phyloP scores from a whole-genome alignment of 1,140 invertebrate species.

The Drosophila simulans region DNA sequence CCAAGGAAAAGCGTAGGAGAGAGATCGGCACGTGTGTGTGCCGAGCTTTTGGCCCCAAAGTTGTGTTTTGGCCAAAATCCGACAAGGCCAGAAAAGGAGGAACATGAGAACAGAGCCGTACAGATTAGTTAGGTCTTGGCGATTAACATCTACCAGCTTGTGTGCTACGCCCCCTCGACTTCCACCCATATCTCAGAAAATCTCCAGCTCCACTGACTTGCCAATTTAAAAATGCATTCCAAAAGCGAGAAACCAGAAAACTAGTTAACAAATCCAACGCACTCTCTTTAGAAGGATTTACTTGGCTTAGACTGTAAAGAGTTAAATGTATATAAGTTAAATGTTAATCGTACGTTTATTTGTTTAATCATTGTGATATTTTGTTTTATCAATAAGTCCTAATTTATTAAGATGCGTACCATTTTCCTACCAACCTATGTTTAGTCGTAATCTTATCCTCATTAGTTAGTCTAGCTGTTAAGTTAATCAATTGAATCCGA shows the following conservation, averaged over 20 bases:
- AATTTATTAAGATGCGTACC: conserved; percentile 57
- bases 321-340: conserved; percentile 63
- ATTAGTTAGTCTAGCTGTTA: conserved; percentile 67
- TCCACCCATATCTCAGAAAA: conserved; percentile 4
- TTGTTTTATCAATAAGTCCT: conserved; percentile 67
- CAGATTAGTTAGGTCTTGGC: conserved; percentile 71
- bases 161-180: conserved; percentile 57
- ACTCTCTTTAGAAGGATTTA: conserved; percentile 16
- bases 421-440: conserved; percentile 42
- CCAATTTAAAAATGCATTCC: conserved; percentile 75
- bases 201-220: conserved; percentile 32
- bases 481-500: conserved; percentile 54
- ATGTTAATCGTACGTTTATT: conserved; percentile 63
- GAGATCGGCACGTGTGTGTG: conserved; percentile 65
- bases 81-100: conserved; percentile 51
- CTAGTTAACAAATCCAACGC: conserved; percentile 68
- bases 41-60: conserved; percentile 34
- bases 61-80: conserved; percentile 50
- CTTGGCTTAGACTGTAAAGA: conserved; percentile 30
- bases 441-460: conserved; percentile 64
- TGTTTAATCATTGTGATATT: conserved; percentile 81
- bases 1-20: conserved; percentile 21
- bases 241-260: conserved; percentile 70
- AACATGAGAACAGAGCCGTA: conserved; percentile 59
- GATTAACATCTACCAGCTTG: conserved; percentile 80